These are phyloP conservation scores for Pristionchus fissidentatus DNA, from an alignment of 2,888 invertebrate species.

Conservation along the genomic window DNA sequence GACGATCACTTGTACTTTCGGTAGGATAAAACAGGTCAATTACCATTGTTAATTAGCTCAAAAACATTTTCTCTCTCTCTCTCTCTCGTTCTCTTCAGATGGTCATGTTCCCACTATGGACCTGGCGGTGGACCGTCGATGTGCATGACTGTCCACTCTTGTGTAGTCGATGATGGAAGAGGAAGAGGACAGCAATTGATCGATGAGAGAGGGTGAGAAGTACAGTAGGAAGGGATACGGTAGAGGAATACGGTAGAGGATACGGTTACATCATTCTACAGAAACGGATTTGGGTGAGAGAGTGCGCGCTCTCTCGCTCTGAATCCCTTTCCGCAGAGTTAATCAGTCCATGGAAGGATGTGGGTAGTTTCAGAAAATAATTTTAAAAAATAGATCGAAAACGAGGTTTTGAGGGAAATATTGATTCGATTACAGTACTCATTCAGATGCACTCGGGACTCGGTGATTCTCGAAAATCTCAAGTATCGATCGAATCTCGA, in stretches of 20 bases:
- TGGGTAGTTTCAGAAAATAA: neutral
- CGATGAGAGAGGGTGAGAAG: slow-evolving; percentile 71
- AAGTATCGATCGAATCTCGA: slow-evolving; percentile 54
- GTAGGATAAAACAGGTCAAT: neutral
- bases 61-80: neutral
- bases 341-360: neutral
- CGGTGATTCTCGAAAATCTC: slow-evolving; percentile 63
- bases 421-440: neutral
- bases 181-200: slow-evolving; percentile 68
- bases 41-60: neutral
- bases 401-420: too few species aligned
- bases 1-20: neutral
- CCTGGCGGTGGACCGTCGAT: too few species aligned
- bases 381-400: neutral
- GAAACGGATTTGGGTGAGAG: too few species aligned
- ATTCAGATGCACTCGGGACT: slow-evolving; percentile 65
- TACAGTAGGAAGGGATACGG: too few species aligned
- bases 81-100: too few species aligned
- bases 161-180: slow-evolving; percentile 72
- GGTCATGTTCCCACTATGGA: slow-evolving; percentile 58
- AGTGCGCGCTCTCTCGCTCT: too few species aligned
- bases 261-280: too few species aligned
- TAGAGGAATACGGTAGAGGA: neutral
- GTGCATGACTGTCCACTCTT: slow-evolving; percentile 73
- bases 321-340: neutral